A percentile compares a stretch with the other conserved stretches of the same genome.
Evolutionary conservation across 2,113 vertebrate genomes (phyloP).

Genomic region (Alouatta palliata): DNA sequence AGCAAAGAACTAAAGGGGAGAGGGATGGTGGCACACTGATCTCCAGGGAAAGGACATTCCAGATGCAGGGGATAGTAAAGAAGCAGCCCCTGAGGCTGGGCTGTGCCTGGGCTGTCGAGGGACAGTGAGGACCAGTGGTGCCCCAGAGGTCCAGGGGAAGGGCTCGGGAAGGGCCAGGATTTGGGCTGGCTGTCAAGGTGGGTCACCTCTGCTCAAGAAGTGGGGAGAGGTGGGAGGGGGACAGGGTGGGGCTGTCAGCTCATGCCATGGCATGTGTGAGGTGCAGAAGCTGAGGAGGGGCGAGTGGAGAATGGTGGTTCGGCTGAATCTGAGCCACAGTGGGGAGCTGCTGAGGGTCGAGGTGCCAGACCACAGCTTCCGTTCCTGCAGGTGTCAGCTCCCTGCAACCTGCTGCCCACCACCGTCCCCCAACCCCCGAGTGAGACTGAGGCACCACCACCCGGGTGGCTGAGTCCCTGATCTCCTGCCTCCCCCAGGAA

Average conservation of each 20-base stretch:
- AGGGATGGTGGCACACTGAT: accelerated
- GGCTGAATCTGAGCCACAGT: accelerated
- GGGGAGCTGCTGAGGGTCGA: background rate
- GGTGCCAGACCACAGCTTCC: background rate
- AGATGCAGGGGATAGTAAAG: background rate
- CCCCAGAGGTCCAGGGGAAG: background rate
- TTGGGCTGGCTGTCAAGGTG: background rate
- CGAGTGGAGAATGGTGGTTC: accelerated
- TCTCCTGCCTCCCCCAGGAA: slow-evolving; percentile 85
- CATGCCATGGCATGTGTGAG: accelerated
- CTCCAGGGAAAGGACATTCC: background rate
- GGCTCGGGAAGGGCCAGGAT: background rate
- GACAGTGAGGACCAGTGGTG: background rate
- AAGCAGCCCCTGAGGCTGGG: background rate
- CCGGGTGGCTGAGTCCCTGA: background rate
- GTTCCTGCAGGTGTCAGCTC: background rate
- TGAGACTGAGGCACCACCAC: background rate
- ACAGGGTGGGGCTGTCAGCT: background rate
- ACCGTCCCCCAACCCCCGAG: background rate
- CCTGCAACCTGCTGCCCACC: background rate
- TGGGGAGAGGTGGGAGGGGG: background rate
- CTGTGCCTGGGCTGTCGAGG: background rate
- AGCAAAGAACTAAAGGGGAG: background rate
- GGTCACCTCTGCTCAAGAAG: no score
- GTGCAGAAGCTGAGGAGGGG: background rate